Evolutionary conservation across 2,888 invertebrate genomes (phyloP), one percentile per base, ranked within the genome.

Genomic region (Pterobdella sp.): DNA sequence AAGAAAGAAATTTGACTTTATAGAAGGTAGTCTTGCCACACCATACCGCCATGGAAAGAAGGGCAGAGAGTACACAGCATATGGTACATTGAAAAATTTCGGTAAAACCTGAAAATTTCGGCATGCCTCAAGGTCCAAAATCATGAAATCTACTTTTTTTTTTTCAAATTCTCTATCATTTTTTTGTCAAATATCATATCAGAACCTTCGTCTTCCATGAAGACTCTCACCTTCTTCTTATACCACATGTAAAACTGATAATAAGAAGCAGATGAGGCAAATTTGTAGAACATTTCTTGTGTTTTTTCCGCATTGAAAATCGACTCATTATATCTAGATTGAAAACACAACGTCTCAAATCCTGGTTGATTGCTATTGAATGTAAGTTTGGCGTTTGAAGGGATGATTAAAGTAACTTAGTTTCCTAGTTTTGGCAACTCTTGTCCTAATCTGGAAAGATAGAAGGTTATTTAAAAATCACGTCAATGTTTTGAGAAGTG

Each of bases 21-120:
- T 31, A 18, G 73, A 73, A 18, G 73, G 73, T 1, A 68, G 42
- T 26, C 68, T 68, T 1, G 73, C 68, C 1, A 68, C 36, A 22
- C 68, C 66, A n/a, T 56, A 34, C 22, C 22, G 49, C 60, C 60
- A 63, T 1, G 71, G 7, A 18, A 63, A 1, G 35, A 71, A 22
- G 22, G 71, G 71, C 1, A 71, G 34, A 18, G 26, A 22, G 2
- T 63, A 34, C 14, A 26, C n/a, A 29, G 60, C 35, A 37, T 71
- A 71, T 4, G 63, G 60, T 36, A 34, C 35, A 7, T 71, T 71
- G 22, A 71, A 52, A 26, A n/a, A 14, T n/a, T 63, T 71, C 18
- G 32, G n/a, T 10, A 71, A n/a, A 10, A 35, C 35, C 32, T 26
- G 22, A n/a, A 32, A 60, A 36, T 56, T 63, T 10, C 63, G 35